These are phyloP conservation scores for Adelognathus sp. DNA, from an alignment of 2,888 invertebrate species.

Conservation along the genomic window DNA sequence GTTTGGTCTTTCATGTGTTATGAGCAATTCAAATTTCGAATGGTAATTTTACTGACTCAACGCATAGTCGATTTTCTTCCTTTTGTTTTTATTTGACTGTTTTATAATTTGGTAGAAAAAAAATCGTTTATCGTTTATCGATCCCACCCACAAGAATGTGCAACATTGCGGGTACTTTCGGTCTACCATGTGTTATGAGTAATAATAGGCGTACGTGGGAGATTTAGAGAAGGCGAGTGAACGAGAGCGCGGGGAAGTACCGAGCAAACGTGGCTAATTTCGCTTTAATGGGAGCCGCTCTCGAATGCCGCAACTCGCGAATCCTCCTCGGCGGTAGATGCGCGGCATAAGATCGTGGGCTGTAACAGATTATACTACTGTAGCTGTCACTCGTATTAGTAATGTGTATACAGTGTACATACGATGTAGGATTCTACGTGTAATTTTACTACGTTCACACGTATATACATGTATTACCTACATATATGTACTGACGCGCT, in stretches of 20 bases:
- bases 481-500: neutral
- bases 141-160: slow-evolving; percentile 29
- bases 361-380: slow-evolving; percentile 46
- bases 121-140: slow-evolving; percentile 56
- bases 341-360: slow-evolving; percentile 54
- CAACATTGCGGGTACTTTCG: neutral
- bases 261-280: slow-evolving; percentile 63
- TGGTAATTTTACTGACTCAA: neutral
- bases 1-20: too few relatives aligned
- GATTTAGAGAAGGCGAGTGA: slow-evolving; percentile 17
- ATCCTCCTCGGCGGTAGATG: slow-evolving; percentile 52
- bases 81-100: neutral
- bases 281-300: slow-evolving; percentile 61
- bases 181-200: neutral
- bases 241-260: slow-evolving; percentile 54
- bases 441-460: too few relatives aligned
- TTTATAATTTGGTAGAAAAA: neutral
- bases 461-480: neutral
- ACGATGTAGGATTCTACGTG: too few relatives aligned
- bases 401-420: neutral
- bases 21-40: too few relatives aligned
- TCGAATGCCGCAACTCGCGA: slow-evolving; percentile 60
- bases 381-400: neutral
- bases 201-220: neutral
- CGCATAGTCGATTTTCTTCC: neutral